Evolutionary conservation across 1,140 invertebrate species (phyloP).

Genomic region (Drosophila lowei): DNA sequence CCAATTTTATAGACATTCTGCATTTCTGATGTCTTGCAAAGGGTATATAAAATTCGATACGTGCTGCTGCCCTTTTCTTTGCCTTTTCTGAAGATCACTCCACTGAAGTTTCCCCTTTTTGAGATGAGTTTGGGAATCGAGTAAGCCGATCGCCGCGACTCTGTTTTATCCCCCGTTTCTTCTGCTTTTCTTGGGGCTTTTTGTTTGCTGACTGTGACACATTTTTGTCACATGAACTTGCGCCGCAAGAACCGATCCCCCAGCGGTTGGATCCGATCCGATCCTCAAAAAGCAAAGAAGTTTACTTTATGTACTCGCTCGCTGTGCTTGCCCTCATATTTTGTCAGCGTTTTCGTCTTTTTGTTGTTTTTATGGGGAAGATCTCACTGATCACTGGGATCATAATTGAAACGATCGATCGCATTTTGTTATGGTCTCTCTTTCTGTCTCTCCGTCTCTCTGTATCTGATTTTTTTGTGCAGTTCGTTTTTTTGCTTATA

Average conservation of each 20-base stretch:
- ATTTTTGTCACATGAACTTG: conserved; percentile 59
- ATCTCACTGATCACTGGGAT: conserved; percentile 15
- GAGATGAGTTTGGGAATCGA: conserved; percentile 47
- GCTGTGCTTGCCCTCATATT: conserved; percentile 5
- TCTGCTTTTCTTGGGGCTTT: conserved; percentile 3
- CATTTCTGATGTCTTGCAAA: too few relatives aligned
- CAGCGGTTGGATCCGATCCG: conserved; percentile 7
- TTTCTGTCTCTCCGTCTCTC: neutral
- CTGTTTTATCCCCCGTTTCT: too few relatives aligned
- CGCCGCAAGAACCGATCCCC: conserved; percentile 16
- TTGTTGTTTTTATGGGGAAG: conserved; percentile 8
- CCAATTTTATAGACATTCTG: too few relatives aligned
- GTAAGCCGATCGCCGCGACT: conserved; percentile 33
- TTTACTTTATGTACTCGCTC: conserved; percentile 47
- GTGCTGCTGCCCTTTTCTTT: neutral
- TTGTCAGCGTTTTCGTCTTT: conserved; percentile 28
- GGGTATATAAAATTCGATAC: too few relatives aligned
- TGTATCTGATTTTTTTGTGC: neutral
- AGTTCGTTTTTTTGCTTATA: conserved; percentile 13
- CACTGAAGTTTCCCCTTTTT: conserved; percentile 26
- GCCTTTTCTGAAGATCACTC: conserved; percentile 24
- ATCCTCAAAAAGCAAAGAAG: conserved; percentile 23
- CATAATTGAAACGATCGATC: conserved; percentile 32
- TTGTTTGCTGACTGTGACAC: conserved; percentile 50
- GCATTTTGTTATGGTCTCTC: conserved; percentile 26